Percentiles rank a stretch among this genome's conserved stretches.
Conservation (phyloP, 2,797 vertebrate species). For the Tenualosa ilisha region DNA sequence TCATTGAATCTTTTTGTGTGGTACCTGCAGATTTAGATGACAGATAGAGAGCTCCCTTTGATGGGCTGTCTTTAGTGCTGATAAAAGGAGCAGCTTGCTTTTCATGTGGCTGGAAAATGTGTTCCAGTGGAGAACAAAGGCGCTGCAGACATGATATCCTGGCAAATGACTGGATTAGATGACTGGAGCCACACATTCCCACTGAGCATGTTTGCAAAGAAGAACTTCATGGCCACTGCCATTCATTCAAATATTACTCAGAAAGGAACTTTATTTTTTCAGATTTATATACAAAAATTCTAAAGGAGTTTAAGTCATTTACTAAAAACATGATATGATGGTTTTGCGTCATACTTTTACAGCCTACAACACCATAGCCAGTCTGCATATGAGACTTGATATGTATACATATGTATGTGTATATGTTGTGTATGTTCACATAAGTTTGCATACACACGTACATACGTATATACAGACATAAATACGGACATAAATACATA, state of each 20-base stretch:
- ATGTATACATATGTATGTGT: background rate
- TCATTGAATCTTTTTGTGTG: conserved; percentile 37
- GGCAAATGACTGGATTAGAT: conserved; percentile 36
- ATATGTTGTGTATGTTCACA: background rate
- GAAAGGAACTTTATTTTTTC: background rate
- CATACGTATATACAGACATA: too few species aligned
- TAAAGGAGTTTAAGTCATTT: background rate
- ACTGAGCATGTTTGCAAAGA: conserved; percentile 11
- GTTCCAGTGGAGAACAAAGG: conserved; percentile 48
- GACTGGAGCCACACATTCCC: background rate
- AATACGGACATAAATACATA: too few species aligned
- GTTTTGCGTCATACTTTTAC: background rate
- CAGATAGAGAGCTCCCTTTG: conserved; percentile 48
- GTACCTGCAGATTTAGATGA: conserved; percentile 45
- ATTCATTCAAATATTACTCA: background rate
- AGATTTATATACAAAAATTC: background rate
- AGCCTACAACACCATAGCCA: background rate
- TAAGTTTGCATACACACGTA: too few species aligned
- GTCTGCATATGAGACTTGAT: background rate
- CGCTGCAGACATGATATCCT: conserved; percentile 30
- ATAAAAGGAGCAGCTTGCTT: conserved; percentile 49
- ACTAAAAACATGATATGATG: background rate
- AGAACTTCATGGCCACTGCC: conserved; percentile 6
- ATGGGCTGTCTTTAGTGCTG: conserved; percentile 48
- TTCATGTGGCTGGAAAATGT: conserved; percentile 46